Evolutionary conservation across 2,888 invertebrate species (phyloP).

Genomic region (Lathronympha strigana): DNA sequence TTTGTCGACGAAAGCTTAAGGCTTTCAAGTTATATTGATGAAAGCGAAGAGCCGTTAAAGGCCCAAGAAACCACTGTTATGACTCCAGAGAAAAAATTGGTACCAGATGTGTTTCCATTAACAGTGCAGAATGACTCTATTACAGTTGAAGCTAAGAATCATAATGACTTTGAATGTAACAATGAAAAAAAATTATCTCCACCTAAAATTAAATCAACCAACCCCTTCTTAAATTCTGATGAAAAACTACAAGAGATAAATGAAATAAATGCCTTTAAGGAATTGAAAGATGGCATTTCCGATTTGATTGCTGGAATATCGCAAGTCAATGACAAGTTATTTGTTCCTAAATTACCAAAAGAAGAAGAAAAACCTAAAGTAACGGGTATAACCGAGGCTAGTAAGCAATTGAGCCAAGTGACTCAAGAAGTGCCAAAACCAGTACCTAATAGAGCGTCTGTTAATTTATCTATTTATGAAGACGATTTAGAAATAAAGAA

Average conservation of each 20-base stretch:
- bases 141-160: conserved; percentile 50
- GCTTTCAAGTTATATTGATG: conserved; percentile 58
- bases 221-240: conserved; percentile 71
- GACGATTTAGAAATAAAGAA: conserved; percentile 72
- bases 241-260: conserved; percentile 73
- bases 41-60: conserved; percentile 50
- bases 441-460: conserved; percentile 66
- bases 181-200: conserved; percentile 47
- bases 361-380: conserved; percentile 52
- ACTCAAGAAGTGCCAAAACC: conserved; percentile 56
- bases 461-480: conserved; percentile 76
- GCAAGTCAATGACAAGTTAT: conserved; percentile 78
- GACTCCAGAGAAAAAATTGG: conserved; percentile 59
- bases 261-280: conserved; percentile 79
- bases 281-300: conserved; percentile 79
- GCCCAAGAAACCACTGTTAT: conserved; percentile 61
- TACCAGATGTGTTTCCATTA: conserved; percentile 60
- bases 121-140: conserved; percentile 62
- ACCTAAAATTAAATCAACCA: conserved; percentile 63
- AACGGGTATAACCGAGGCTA: conserved; percentile 64
- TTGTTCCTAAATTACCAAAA: conserved; percentile 61
- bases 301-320: conserved; percentile 80
- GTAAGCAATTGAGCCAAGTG: conserved; percentile 65
- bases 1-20: conserved; percentile 68
- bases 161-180: conserved; percentile 45